A percentile compares a stretch with the other conserved stretches of the same genome.
Conservation (phyloP, 2,888 invertebrate species). For the Rhodophaea formosa region DNA sequence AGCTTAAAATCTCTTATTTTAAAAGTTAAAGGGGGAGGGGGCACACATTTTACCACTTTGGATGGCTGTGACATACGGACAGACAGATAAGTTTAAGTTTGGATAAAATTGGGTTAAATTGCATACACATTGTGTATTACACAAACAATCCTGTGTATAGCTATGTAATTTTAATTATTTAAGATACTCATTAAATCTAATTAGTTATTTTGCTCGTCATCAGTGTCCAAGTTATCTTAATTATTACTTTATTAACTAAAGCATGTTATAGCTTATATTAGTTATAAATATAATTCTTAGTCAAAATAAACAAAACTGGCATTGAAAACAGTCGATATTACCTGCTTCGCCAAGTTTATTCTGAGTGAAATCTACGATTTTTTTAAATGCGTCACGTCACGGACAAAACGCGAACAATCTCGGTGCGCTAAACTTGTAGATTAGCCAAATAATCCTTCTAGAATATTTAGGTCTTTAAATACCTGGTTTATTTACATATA, state of each 20-base stretch:
- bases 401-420: background rate
- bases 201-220: background rate
- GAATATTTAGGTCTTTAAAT: background rate
- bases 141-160: background rate
- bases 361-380: conserved; percentile 13
- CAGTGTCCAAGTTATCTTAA: background rate
- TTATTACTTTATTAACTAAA: background rate
- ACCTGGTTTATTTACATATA: background rate
- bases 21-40: no score
- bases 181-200: background rate
- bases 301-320: conserved; percentile 6
- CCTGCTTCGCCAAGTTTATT: conserved; percentile 14
- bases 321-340: conserved; percentile 14
- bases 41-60: no score
- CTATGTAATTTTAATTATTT: background rate
- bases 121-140: no score
- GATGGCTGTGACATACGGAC: no score
- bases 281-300: background rate
- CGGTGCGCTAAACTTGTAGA: background rate
- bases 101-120: no score
- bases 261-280: background rate
- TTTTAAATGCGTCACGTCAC: conserved; percentile 3
- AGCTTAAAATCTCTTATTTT: no score
- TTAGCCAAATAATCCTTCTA: background rate
- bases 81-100: no score